A percentile compares a stretch with the other conserved stretches of the same genome.
Conservation (phyloP, 2,797 vertebrate species). For the Furcifer pardalis region DNA sequence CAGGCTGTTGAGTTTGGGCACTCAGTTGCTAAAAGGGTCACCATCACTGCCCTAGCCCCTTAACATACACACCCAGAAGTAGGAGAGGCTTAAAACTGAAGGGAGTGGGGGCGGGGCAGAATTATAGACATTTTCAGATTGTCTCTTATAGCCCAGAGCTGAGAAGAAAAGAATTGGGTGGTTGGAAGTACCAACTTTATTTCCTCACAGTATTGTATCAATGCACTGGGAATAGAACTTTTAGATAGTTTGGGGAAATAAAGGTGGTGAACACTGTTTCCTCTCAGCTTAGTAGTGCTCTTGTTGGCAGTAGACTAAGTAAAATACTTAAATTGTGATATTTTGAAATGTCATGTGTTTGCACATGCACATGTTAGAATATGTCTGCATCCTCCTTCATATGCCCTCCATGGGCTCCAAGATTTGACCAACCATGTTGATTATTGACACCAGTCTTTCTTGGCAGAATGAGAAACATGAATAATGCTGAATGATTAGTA, state of each 20-base stretch:
- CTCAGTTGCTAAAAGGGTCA: too few species aligned
- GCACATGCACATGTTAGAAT: too few species aligned
- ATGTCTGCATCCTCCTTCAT: not conserved
- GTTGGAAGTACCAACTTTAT: not conserved
- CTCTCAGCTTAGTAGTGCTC: not conserved
- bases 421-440: not conserved
- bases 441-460: not conserved
- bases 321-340: not conserved
- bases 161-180: not conserved
- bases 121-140: not conserved
- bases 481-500: not conserved
- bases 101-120: too few species aligned
- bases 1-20: too few species aligned
- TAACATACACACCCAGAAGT: not conserved
- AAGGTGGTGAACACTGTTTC: not conserved
- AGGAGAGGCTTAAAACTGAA: not conserved
- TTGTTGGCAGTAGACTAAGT: not conserved
- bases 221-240: not conserved
- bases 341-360: too few species aligned
- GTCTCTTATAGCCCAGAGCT: not conserved
- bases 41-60: too few species aligned
- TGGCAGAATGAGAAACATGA: not conserved
- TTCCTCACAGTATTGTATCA: not conserved
- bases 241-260: not conserved
- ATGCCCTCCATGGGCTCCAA: not conserved